Evolutionary conservation across 30 jellyfish, hydroid and myxozoan species (phyloP).

Genomic region (Euphysa ruthae): DNA sequence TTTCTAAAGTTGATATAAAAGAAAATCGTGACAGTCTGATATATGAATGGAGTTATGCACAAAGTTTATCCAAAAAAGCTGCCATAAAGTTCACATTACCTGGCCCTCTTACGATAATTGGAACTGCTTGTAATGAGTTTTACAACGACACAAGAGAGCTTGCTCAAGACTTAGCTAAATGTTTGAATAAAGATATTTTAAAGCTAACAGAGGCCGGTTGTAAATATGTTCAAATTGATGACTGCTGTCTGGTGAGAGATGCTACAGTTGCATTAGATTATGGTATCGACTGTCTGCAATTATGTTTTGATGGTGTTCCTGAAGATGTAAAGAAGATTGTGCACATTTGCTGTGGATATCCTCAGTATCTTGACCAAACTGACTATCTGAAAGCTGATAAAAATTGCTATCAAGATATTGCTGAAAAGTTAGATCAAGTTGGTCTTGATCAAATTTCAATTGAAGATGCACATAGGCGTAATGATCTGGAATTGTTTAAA

Average conservation of each 20-base stretch:
- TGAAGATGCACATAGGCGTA: constrained; percentile 80
- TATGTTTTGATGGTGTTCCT: constrained; percentile 51
- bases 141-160: too few relatives aligned
- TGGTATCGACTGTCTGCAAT: constrained; percentile 34
- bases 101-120: too few relatives aligned
- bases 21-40: too few relatives aligned
- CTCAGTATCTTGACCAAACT: constrained; percentile 61
- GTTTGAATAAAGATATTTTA: too few relatives aligned
- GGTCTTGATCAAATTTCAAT: constrained; percentile 69
- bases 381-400: constrained; percentile 65
- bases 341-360: constrained; percentile 82
- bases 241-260: constrained; percentile 54
- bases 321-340: constrained; percentile 51
- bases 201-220: too few relatives aligned
- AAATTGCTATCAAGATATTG: constrained; percentile 50
- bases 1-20: too few relatives aligned
- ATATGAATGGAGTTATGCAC: too few relatives aligned
- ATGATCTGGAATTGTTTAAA: constrained; percentile 39
- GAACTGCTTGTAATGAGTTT: too few relatives aligned
- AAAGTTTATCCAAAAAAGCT: too few relatives aligned
- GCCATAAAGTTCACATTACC: too few relatives aligned
- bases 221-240: too few relatives aligned
- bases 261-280: constrained; percentile 52
- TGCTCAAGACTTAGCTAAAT: too few relatives aligned
- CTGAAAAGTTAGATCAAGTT: constrained; percentile 44